phyloP scores from a whole-genome alignment of 2,888 invertebrate species.

The Rhingia campestris region DNA sequence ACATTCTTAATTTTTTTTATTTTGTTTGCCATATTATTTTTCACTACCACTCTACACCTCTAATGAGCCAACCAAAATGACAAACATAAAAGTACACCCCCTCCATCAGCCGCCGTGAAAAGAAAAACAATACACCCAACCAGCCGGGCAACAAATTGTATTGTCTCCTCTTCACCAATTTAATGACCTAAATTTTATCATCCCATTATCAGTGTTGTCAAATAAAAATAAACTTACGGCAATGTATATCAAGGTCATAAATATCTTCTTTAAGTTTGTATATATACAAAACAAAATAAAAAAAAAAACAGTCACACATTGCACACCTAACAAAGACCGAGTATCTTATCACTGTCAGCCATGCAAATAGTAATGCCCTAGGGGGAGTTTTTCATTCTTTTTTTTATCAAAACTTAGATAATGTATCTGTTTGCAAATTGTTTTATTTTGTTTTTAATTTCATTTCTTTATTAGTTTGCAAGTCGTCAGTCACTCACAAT shows the following conservation, averaged over 20 bases:
- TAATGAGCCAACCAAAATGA: conserved; percentile 1
- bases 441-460: conserved; percentile 4
- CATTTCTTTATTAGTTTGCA: conserved; percentile 34
- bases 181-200: conserved; percentile 54
- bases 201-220: conserved; percentile 35
- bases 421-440: conserved; percentile 18
- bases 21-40: conserved; percentile 6
- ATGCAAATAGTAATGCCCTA: conserved; percentile 37
- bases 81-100: background rate
- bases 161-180: conserved; percentile 26
- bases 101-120: too few relatives aligned
- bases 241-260: conserved; percentile 49
- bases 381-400: conserved; percentile 2
- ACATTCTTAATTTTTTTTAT: background rate
- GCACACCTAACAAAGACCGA: conserved; percentile 7
- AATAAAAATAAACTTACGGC: conserved; percentile 11
- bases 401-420: conserved; percentile 40
- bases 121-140: conserved; percentile 3
- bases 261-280: background rate
- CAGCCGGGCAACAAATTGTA: background rate
- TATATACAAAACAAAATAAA: background rate
- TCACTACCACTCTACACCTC: background rate
- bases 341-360: conserved; percentile 37
- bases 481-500: conserved; percentile 34
- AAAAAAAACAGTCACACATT: background rate